Evolutionary conservation across 2,113 vertebrate species (phyloP).

Genomic region (Damaliscus lunatus): DNA sequence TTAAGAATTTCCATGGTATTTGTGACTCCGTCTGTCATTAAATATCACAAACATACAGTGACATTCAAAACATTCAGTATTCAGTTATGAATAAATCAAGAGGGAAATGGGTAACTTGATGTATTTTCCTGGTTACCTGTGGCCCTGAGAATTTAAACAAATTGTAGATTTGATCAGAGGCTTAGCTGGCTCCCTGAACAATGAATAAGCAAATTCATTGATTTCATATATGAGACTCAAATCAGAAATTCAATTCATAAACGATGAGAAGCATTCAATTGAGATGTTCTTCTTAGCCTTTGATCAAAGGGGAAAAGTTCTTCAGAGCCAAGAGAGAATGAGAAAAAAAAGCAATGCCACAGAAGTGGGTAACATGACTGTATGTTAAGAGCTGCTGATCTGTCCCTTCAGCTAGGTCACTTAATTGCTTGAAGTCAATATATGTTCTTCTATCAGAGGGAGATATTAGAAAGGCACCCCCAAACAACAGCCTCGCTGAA

Average conservation of each 20-base stretch:
- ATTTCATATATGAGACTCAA: neutral
- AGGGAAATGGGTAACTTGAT: neutral
- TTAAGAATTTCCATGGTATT: neutral
- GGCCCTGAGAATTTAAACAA: neutral
- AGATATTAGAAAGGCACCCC: neutral
- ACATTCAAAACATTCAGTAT: neutral
- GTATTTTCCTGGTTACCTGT: neutral
- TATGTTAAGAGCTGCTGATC: rapidly evolving
- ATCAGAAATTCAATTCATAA: neutral
- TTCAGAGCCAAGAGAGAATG: neutral
- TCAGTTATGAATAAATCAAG: neutral
- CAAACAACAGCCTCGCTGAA: neutral
- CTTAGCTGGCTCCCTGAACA: neutral
- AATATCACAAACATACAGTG: neutral
- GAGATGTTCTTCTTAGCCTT: neutral
- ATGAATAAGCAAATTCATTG: neutral
- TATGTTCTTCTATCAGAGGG: neutral
- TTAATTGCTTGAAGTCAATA: neutral
- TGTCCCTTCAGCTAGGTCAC: neutral
- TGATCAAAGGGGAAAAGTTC: neutral
- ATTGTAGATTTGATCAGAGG: neutral
- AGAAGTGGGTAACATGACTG: neutral
- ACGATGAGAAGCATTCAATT: neutral
- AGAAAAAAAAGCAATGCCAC: neutral
- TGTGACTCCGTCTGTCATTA: neutral